phyloP scores from a whole-genome alignment of 2,888 invertebrate genomes.

The Pterostichus niger region DNA sequence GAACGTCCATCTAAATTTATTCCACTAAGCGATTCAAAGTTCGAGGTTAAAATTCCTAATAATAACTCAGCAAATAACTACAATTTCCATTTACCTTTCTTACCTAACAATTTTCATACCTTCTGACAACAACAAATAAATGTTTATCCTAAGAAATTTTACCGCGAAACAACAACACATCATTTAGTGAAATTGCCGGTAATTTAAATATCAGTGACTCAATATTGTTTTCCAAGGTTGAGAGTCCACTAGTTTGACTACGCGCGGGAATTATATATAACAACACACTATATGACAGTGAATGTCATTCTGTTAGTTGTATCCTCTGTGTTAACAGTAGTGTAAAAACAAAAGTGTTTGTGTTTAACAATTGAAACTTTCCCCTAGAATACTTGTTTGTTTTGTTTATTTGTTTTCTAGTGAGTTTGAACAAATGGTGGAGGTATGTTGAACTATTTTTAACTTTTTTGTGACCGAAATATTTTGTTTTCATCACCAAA shows the following conservation, averaged over 20 bases:
- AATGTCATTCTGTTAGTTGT: slow-evolving; percentile 30
- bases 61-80: slow-evolving; percentile 29
- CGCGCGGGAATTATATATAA: slow-evolving; percentile 54
- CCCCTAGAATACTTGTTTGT: not conserved
- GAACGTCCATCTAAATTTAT: slow-evolving; percentile 9
- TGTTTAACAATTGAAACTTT: slow-evolving; percentile 6
- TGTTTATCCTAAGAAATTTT: not conserved
- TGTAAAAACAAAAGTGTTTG: slow-evolving; percentile 24
- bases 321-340: not conserved
- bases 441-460: slow-evolving; percentile 56
- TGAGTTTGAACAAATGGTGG: slow-evolving; percentile 54
- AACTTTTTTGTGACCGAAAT: slow-evolving; percentile 38
- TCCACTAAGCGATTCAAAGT: slow-evolving; percentile 3
- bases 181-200: slow-evolving; percentile 26
- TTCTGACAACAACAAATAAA: not conserved
- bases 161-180: not conserved
- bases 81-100: not conserved
- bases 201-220: slow-evolving; percentile 36
- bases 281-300: slow-evolving; percentile 9
- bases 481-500: slow-evolving; percentile 29
- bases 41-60: slow-evolving; percentile 26
- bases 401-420: slow-evolving; percentile 14
- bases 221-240: slow-evolving; percentile 37
- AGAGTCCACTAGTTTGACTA: slow-evolving; percentile 22
- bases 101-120: slow-evolving; percentile 1